These are phyloP conservation scores for Platalea minor DNA, from an alignment of 2,797 vertebrate species.

Conservation along the genomic window DNA sequence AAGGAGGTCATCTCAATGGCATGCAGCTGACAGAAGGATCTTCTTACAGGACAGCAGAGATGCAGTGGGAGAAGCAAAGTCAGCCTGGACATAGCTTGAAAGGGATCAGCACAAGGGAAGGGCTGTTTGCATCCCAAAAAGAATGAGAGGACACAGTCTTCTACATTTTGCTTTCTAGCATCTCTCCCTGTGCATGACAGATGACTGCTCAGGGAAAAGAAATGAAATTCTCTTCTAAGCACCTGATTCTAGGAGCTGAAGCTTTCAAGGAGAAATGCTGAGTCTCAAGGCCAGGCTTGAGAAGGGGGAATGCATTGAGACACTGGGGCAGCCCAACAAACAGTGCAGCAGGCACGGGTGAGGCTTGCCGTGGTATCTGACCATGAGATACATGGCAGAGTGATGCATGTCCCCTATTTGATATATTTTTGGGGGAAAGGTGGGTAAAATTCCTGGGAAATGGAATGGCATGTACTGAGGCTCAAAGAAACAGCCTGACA, in stretches of 20 bases:
- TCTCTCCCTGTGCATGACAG: background rate
- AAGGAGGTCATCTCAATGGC: background rate
- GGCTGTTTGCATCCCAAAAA: background rate
- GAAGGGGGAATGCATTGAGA: fast-evolving
- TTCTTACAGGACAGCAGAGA: fast-evolving
- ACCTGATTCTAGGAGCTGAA: background rate
- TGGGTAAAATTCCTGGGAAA: background rate
- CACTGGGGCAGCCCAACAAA: background rate
- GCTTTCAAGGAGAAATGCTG: background rate
- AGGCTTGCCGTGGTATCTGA: background rate
- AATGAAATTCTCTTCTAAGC: background rate
- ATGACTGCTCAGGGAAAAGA: background rate
- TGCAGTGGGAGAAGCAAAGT: background rate
- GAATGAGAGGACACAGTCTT: background rate
- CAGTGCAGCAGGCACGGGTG: fast-evolving
- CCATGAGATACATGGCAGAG: fast-evolving
- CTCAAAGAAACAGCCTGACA: background rate
- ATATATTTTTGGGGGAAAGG: background rate
- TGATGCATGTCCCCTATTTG: fast-evolving
- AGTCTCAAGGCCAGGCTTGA: background rate
- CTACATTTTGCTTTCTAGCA: background rate
- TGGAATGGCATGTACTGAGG: background rate
- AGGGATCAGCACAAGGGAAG: background rate
- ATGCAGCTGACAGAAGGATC: background rate
- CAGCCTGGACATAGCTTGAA: background rate